Conservation (phyloP, 2,113 vertebrate species). For the Cottus gobio region DNA sequence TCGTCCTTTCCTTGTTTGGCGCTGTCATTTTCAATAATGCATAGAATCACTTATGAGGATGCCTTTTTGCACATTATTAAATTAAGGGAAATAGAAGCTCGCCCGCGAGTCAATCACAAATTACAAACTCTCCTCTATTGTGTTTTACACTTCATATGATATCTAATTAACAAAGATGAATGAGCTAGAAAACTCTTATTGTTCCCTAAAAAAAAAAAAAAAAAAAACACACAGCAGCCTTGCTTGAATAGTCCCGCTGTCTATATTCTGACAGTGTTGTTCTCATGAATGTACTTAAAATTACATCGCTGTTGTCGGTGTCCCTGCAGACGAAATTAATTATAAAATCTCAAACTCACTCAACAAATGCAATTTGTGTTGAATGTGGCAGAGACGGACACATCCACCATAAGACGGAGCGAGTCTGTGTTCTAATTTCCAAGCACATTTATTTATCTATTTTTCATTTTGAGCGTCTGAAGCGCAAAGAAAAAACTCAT, state of each 20-base stretch:
- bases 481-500: background rate
- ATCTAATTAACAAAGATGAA: constrained; percentile 52
- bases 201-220: background rate
- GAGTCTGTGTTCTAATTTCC: background rate
- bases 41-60: constrained; percentile 35
- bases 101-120: constrained; percentile 23
- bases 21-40: constrained; percentile 39
- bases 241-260: constrained; percentile 20
- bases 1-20: constrained; percentile 9
- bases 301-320: constrained; percentile 12
- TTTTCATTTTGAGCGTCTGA: background rate
- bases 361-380: constrained; percentile 2
- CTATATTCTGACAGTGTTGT: constrained; percentile 27
- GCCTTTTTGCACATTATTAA: constrained; percentile 41
- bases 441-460: background rate
- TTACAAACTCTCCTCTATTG: constrained; percentile 21
- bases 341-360: background rate
- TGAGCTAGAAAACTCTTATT: constrained; percentile 27
- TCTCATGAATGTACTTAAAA: constrained; percentile 38
- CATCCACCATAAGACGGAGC: background rate
- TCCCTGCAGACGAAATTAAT: constrained; percentile 19
- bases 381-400: background rate
- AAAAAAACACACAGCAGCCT: constrained; percentile 3
- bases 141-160: constrained; percentile 54
- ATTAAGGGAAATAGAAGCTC: constrained; percentile 41